Percentiles rank a stretch among this genome's conserved stretches.
These are phyloP conservation scores for Limanda limanda DNA, from an alignment of 2,113 vertebrate genomes.

Conservation along the genomic window DNA sequence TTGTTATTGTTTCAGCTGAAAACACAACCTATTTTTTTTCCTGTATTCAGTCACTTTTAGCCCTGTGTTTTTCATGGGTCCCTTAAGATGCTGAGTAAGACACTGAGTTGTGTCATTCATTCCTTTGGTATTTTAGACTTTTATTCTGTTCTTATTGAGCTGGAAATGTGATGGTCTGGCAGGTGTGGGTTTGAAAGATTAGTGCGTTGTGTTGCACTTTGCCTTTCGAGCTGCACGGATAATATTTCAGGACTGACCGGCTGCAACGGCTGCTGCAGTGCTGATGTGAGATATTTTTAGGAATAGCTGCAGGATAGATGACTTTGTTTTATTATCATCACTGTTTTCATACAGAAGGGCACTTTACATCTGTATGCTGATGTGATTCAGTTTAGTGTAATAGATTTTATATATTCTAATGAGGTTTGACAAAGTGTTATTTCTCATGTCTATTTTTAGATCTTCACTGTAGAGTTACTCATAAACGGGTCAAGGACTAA, in stretches of 20 bases:
- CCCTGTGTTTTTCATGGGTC: too few species aligned
- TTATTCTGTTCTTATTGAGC: neutral
- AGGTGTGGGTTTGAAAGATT: neutral
- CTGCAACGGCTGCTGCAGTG: constrained; percentile 37
- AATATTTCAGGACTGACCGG: constrained; percentile 13
- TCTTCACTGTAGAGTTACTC: constrained; percentile 45
- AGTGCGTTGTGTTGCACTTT: neutral
- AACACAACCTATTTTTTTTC: neutral
- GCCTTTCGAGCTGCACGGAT: neutral
- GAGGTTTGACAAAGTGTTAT: constrained; percentile 14
- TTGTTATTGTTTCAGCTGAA: neutral
- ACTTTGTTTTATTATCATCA: constrained; percentile 11
- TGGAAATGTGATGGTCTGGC: neutral
- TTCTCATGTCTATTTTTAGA: constrained; percentile 40
- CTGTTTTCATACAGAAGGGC: constrained; percentile 10
- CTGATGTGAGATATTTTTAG: constrained; percentile 50
- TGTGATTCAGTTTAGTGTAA: constrained; percentile 1
- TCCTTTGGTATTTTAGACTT: neutral
- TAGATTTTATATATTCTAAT: neutral
- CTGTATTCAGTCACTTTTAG: neutral
- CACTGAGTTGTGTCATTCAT: neutral
- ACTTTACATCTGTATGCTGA: neutral
- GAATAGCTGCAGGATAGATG: constrained; percentile 13
- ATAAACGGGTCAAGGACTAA: constrained; percentile 23
- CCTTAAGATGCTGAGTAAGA: neutral